Base-by-base conservation (phyloP, 2,888 invertebrate genomes). In the Temnothorax rugatulus region DNA sequence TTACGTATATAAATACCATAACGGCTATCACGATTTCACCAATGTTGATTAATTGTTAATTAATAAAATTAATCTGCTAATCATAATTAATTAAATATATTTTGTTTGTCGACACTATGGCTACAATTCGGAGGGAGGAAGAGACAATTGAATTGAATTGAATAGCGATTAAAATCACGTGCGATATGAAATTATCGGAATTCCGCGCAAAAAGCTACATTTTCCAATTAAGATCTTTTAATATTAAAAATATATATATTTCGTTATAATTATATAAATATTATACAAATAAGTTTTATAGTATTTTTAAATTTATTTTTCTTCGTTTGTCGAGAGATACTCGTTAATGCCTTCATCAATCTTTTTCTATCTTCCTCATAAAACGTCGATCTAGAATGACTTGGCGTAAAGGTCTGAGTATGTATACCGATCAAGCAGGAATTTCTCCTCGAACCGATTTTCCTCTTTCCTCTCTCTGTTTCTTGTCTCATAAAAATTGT, bases 71-170 rank as follows among this genome's bases (percentile, higher is more conserved):
- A 71, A 54, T 18, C 3, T 38, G 34, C 21, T 71, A 71, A 68
- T 68, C 18, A 1, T 68, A 50, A 71, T 71, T 54, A 38, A 71
- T 54, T 54, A 71, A 54, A 71, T 34, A 13, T n/a, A 18, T 38
- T 71, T 54, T 52, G 38, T 50, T 50, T 69, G 18, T 52, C 21
- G 13, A 52, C 29, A 68, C 8, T 38, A 54, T 34, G 15, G 15
- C 9, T 21, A 54, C 11, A 54, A 54, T 54, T 71, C 15, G 18
- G 4, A 54, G 34, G 52, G 13, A 69, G 50, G 13, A n/a, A 38
- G 11, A 54, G 54, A 1, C 29, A 68, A 18, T 41, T 34, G 15
- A n/a, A 69, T 18, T n/a, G 18, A 71, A 57, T 73, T 29, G 29
- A 29, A 34, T 34, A 57, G 25, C 7, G 41, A 73, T 57, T 54